phyloP scores from a whole-genome alignment of 2,888 invertebrate species.

The Dorcus parallelipipedus region DNA sequence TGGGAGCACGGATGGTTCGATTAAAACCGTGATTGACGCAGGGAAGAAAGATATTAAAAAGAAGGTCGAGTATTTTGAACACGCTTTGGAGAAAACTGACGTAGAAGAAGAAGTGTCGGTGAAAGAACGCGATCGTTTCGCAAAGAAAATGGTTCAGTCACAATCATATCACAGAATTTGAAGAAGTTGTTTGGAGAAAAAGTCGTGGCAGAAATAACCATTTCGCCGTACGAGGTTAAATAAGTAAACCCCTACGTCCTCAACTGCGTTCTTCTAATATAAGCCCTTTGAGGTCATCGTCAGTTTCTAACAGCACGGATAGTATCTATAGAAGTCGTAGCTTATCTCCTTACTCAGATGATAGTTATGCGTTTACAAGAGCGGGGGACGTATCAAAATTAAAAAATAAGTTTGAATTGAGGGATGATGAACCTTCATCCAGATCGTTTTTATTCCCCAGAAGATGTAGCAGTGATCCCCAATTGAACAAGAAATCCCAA shows the following conservation, averaged over 20 bases:
- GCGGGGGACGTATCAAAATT: conserved; percentile 76
- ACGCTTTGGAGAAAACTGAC: conserved; percentile 54
- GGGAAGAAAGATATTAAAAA: conserved; percentile 63
- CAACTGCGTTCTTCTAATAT: conserved; percentile 40
- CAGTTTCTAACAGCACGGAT: conserved; percentile 57
- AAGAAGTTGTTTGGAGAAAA: conserved; percentile 81
- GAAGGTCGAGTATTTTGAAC: conserved; percentile 80
- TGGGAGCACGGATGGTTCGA: conserved; percentile 69
- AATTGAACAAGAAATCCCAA: conserved; percentile 60
- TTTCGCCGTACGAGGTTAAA: conserved; percentile 44
- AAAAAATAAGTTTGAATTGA: conserved; percentile 65
- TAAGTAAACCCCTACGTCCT: background rate
- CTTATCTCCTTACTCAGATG: conserved; percentile 70
- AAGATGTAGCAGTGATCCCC: conserved; percentile 76
- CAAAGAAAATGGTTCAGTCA: conserved; percentile 49
- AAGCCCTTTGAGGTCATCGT: conserved; percentile 48
- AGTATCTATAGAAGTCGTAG: conserved; percentile 68
- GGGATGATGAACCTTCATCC: conserved; percentile 29
- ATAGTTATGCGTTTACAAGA: conserved; percentile 68
- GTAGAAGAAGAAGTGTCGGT: conserved; percentile 23
- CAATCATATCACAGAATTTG: conserved; percentile 72
- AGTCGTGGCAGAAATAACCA: conserved; percentile 58
- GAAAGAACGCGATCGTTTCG: conserved; percentile 26
- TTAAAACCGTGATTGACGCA: conserved; percentile 63
- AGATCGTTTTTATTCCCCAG: conserved; percentile 45